Percentiles rank a stretch among this genome's conserved stretches.
These are phyloP conservation scores for Cantharis rustica DNA, from an alignment of 2,888 invertebrate species.

Conservation along the genomic window DNA sequence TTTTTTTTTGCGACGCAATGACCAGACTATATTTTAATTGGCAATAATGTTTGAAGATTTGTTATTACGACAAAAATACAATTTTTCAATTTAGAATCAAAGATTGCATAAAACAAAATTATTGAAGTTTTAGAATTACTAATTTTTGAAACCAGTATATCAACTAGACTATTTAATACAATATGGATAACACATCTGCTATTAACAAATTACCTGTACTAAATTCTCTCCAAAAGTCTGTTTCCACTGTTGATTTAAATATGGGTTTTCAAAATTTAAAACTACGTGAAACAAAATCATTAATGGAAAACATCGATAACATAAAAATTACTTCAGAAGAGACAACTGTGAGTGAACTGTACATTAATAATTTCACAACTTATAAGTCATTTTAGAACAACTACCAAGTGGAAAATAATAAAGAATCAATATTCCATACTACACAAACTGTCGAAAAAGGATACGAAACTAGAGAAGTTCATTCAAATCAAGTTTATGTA, in stretches of 20 bases:
- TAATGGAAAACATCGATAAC: constrained; percentile 37
- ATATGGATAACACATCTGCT: background rate
- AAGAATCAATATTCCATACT: constrained; percentile 5
- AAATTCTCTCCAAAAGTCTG: constrained; percentile 22
- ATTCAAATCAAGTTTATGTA: constrained; percentile 48
- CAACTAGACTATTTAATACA: background rate
- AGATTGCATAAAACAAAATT: background rate
- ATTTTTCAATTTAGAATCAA: background rate
- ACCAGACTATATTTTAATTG: no score
- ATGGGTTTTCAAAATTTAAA: constrained; percentile 18
- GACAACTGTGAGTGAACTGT: background rate
- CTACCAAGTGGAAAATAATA: constrained; percentile 11
- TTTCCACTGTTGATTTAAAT: constrained; percentile 35
- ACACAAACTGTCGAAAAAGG: constrained; percentile 26
- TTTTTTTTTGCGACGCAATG: no score
- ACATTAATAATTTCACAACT: background rate
- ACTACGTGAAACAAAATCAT: constrained; percentile 39
- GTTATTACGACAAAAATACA: no score
- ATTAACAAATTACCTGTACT: background rate
- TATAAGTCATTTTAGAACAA: background rate
- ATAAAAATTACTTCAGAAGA: constrained; percentile 14
- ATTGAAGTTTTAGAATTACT: background rate
- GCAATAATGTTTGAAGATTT: no score
- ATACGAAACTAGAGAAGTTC: constrained; percentile 43
- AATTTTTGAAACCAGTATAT: background rate